Evolutionary conservation across 2,888 invertebrate genomes (phyloP).

Genomic region (Chymomyza amoena): DNA sequence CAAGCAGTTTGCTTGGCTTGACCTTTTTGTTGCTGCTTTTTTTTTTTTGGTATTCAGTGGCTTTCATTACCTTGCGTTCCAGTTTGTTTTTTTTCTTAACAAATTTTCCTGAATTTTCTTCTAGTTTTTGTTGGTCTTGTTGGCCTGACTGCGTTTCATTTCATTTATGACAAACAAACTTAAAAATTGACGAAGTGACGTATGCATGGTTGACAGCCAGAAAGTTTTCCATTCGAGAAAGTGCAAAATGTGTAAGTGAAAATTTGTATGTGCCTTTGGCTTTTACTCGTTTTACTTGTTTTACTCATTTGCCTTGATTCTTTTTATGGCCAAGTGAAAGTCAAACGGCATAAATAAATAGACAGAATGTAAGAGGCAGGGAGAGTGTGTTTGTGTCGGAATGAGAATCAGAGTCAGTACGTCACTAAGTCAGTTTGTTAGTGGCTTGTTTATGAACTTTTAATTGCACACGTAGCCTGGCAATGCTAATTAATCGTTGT

Average conservation of each 20-base stretch:
- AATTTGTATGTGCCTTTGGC: conserved; percentile 22
- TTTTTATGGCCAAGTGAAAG: conserved; percentile 51
- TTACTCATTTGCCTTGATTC: neutral
- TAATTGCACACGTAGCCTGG: conserved; percentile 47
- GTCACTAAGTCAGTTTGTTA: neutral
- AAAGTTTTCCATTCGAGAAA: neutral
- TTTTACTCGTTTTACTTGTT: neutral
- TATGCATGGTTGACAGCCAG: conserved; percentile 53
- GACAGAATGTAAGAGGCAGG: neutral
- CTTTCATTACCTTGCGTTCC: conserved; percentile 46
- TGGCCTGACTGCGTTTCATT: conserved; percentile 20
- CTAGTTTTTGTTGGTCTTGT: neutral
- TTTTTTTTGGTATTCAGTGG: conserved; percentile 19
- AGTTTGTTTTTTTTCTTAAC: neutral
- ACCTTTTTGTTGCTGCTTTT: neutral
- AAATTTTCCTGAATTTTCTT: neutral
- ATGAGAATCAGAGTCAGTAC: neutral
- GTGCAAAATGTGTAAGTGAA: conserved; percentile 55
- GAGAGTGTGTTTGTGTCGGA: neutral
- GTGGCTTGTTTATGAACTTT: conserved; percentile 24
- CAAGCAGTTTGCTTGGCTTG: conserved; percentile 30
- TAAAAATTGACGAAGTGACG: conserved; percentile 55
- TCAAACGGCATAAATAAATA: conserved; percentile 67
- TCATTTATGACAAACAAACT: conserved; percentile 69
- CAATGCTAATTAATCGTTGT: conserved; percentile 50